A percentile compares a stretch with the other conserved stretches of the same genome.
phyloP scores from a whole-genome alignment of 1,140 invertebrate species.

The Trichonephila inaurata region DNA sequence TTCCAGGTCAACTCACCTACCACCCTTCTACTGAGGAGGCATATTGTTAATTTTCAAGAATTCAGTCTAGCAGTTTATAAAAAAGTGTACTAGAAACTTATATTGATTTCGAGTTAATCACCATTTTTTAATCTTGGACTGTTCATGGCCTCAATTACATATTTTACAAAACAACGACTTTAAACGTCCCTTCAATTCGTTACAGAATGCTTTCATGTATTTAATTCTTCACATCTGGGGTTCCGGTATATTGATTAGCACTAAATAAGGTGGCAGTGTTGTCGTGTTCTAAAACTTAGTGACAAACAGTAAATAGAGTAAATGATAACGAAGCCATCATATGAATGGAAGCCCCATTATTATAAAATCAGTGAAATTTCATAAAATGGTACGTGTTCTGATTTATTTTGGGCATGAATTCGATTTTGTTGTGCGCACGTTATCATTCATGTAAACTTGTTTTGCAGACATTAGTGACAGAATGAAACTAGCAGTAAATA shows the following conservation, averaged over 20 bases:
- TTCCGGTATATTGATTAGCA: constrained; percentile 14
- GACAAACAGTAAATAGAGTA: constrained; percentile 13
- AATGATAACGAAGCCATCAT: not conserved
- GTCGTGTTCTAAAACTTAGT: not conserved
- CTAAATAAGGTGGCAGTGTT: constrained; percentile 25
- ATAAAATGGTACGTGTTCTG: constrained; percentile 65
- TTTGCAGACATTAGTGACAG: not conserved
- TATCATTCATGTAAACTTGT: not conserved
- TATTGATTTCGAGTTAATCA: too few species aligned
- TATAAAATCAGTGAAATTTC: constrained; percentile 69
- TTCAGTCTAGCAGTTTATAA: too few species aligned
- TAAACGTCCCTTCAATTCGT: not conserved
- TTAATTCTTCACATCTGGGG: not conserved
- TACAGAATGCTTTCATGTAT: not conserved
- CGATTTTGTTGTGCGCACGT: not conserved
- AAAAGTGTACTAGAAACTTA: too few species aligned
- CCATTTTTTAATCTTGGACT: too few species aligned
- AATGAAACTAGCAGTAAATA: not conserved
- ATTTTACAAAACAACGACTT: too few species aligned
- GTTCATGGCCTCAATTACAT: too few species aligned
- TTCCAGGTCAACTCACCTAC: too few species aligned
- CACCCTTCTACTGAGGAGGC: too few species aligned
- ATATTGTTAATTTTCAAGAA: too few species aligned
- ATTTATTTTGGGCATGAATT: not conserved
- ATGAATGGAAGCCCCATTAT: constrained; percentile 5